Base-by-base conservation (phyloP, 1,140 invertebrate genomes). In the Drosophila simulans region DNA sequence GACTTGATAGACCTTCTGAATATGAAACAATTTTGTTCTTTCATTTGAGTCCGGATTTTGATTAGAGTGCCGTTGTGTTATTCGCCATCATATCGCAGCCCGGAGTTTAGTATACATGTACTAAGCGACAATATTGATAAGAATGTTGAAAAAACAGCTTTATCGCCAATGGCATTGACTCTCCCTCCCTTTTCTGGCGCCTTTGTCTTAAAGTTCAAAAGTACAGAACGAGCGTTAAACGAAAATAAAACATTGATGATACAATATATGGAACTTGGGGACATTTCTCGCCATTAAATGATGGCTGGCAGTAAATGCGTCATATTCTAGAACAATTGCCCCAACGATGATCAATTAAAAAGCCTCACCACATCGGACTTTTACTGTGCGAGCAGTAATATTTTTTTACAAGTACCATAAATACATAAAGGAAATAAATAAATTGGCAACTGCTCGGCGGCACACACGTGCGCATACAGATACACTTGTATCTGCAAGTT, bases 141-240 rank as follows among this genome's bases (percentile, higher is more conserved):
- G 54, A 27, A n/a, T 22, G 13, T 39, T 25, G 15, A 40, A 62
- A 57, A 40, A 62, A 62, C 52, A 57, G 25, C 58, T 20, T 65
- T 65, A 66, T 66, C 63, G 63, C 59, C 37, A 17, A 25, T 51
- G 59, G 59, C 59, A 42, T 65, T 66, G 59, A 42, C 37, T 37
- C 27, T 39, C 49, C 8, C 74, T 62, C 70, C 2, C 64, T 58
- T 64, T 71, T 71, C 46, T 46, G 12, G 59, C 20, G 63, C 73
- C 56, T 74, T 63, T 72, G 74, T 73, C 73, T 62, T 70, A 60
- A 74, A 74, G 81, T 88, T 78, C 81, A 75, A 81, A 81, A 80
- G 80, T 69, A 79, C 45, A 70, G 25, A n/a, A n/a, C 57, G 2
- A 5, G n/a, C 12, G 66, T 45, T 43, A 43, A 64, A 15, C n/a